phyloP scores from a whole-genome alignment of 2,113 vertebrate species.

The Engraulis encrasicolus region DNA sequence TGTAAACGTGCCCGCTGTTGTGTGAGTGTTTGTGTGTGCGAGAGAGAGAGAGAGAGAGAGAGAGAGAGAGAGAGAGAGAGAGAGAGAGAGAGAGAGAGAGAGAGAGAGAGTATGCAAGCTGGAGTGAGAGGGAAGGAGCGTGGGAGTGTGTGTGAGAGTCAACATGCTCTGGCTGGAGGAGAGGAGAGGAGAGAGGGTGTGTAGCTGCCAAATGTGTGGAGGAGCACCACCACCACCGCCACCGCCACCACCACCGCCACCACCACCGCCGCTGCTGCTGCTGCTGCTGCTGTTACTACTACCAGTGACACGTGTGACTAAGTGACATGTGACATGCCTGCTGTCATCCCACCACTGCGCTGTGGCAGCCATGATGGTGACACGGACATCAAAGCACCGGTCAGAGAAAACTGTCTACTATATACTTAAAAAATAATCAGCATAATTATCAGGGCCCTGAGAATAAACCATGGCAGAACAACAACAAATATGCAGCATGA shows the following conservation, averaged over 20 bases:
- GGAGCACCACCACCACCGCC: not conserved
- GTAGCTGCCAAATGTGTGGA: not conserved
- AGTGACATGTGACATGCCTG: conserved; percentile 29
- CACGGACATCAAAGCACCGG: not conserved
- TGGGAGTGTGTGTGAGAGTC: not conserved
- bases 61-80: not conserved
- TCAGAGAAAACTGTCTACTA: not conserved
- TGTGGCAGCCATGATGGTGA: not conserved
- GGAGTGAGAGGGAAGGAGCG: too few relatives aligned
- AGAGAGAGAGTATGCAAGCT: too few relatives aligned
- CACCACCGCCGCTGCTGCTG: too few relatives aligned
- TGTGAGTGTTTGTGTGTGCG: too few relatives aligned
- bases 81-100: not conserved
- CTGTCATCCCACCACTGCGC: conserved; percentile 5
- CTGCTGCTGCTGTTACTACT: too few relatives aligned
- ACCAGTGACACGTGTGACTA: conserved; percentile 1
- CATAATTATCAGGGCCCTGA: too few relatives aligned
- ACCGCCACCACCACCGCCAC: too few relatives aligned
- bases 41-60: too few relatives aligned
- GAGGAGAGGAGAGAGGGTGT: not conserved
- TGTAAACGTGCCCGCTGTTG: conserved; percentile 1
- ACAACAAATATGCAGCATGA: too few relatives aligned
- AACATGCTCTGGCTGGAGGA: not conserved
- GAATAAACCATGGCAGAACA: too few relatives aligned
- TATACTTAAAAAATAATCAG: not conserved